Percentiles rank a stretch among this genome's conserved stretches.
These are phyloP conservation scores for Falco rusticolus DNA, from an alignment of 2,797 vertebrate genomes.

Conservation along the genomic window DNA sequence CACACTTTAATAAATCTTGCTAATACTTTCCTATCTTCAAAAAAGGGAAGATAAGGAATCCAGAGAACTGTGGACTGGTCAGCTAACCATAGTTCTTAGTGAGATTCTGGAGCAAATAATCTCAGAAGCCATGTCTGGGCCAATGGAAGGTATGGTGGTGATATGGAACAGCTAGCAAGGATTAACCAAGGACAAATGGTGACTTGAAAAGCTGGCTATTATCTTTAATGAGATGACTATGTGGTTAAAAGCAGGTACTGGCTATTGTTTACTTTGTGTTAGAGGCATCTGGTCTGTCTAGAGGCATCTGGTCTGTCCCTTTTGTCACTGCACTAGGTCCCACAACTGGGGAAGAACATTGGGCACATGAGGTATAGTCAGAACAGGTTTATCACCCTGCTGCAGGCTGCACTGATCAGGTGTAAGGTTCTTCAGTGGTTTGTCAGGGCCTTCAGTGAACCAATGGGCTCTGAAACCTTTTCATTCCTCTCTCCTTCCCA, in stretches of 20 bases:
- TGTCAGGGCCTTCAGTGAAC: neutral
- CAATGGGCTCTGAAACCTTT: neutral
- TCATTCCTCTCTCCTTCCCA: neutral
- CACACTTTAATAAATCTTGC: neutral
- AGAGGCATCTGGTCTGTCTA: neutral
- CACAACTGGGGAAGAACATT: neutral
- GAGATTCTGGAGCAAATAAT: neutral
- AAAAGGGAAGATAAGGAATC: neutral
- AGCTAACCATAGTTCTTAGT: neutral
- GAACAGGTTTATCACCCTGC: neutral
- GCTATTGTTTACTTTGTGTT: neutral
- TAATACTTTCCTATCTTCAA: neutral
- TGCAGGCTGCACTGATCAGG: neutral
- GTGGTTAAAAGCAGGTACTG: neutral
- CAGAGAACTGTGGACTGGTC: neutral
- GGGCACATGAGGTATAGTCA: neutral
- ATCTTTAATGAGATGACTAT: neutral
- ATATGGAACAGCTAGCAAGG: neutral
- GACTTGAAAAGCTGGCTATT: neutral
- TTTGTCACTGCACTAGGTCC: neutral
- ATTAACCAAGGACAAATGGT: neutral
- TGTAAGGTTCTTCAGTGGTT: neutral
- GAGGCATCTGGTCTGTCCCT: neutral
- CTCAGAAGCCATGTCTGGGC: neutral
- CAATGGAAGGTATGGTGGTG: neutral